These are phyloP conservation scores for Crocidura indochinensis DNA, from an alignment of 2,797 vertebrate genomes.

Conservation along the genomic window DNA sequence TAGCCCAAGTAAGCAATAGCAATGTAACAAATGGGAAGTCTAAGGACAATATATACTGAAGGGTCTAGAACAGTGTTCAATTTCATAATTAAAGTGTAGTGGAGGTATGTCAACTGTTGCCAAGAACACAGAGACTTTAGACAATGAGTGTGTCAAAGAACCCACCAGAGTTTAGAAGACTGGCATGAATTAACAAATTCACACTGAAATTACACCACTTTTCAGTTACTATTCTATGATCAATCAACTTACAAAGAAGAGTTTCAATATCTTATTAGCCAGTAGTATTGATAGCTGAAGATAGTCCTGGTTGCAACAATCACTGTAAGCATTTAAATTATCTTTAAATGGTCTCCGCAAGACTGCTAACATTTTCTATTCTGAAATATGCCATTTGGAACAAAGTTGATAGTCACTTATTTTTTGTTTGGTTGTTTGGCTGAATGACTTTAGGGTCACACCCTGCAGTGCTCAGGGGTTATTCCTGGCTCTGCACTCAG, in stretches of 20 bases:
- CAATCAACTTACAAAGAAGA: not conserved
- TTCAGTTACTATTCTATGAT: not conserved
- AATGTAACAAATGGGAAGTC: not conserved
- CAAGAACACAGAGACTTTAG: not conserved
- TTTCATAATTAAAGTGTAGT: not conserved
- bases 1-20: not conserved
- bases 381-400: constrained; percentile 44
- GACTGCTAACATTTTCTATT: constrained; percentile 44
- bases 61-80: not conserved
- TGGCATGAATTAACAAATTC: not conserved
- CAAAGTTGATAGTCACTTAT: not conserved
- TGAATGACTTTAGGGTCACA: too few relatives aligned
- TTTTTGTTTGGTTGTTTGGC: not conserved
- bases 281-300: not conserved
- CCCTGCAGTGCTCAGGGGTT: too few relatives aligned
- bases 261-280: not conserved
- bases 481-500: too few relatives aligned
- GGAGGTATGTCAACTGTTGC: not conserved
- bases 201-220: not conserved
- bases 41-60: not conserved
- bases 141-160: not conserved
- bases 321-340: not conserved
- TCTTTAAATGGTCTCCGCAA: constrained; percentile 22
- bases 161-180: not conserved
- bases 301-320: not conserved